phyloP scores from a whole-genome alignment of 2,113 vertebrate genomes.

The Syngnathoides biaculeatus region DNA sequence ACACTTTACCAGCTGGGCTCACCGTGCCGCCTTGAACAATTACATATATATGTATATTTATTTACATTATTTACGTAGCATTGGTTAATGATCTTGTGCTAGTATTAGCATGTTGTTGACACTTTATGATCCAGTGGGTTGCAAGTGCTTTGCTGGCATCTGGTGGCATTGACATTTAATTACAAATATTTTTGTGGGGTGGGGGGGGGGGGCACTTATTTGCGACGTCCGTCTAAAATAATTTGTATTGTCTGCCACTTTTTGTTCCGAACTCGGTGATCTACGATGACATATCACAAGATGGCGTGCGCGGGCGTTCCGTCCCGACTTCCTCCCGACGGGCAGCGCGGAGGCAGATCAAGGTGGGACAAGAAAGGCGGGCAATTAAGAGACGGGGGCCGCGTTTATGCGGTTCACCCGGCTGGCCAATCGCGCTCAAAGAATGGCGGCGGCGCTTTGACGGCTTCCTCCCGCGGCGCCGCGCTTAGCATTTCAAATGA shows the following conservation, averaged over 20 bases:
- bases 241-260: too few relatives aligned
- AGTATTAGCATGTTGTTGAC: background rate
- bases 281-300: background rate
- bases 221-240: too few relatives aligned
- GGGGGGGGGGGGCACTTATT: too few relatives aligned
- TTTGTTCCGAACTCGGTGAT: too few relatives aligned
- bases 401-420: conserved; percentile 53
- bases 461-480: conserved; percentile 64
- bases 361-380: conserved; percentile 55
- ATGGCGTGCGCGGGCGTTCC: background rate
- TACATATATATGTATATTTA: too few relatives aligned
- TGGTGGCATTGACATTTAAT: too few relatives aligned
- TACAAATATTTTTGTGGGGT: too few relatives aligned
- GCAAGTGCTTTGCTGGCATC: too few relatives aligned
- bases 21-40: too few relatives aligned
- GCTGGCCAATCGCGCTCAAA: conserved; percentile 36
- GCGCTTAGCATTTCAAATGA: conserved; percentile 76
- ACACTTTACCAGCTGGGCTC: too few relatives aligned
- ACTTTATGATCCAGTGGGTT: too few relatives aligned
- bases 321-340: background rate
- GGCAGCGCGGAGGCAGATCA: conserved; percentile 45
- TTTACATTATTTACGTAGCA: too few relatives aligned
- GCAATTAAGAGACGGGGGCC: conserved; percentile 55
- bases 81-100: background rate
- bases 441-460: conserved; percentile 55